phyloP scores from a whole-genome alignment of 2,113 vertebrate species.

The Esox niger region DNA sequence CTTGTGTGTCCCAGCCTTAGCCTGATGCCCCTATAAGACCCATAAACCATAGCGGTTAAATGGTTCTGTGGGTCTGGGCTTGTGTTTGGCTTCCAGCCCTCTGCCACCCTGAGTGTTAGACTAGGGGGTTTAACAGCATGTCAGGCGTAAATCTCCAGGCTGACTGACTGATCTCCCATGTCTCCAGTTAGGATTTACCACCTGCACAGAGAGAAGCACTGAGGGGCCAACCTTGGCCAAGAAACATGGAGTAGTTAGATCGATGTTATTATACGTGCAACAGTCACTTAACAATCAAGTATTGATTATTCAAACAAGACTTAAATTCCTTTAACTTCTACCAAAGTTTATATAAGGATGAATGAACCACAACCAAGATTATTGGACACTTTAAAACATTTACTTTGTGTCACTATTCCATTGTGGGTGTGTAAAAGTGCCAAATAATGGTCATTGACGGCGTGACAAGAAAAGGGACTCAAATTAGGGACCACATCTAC shows the following conservation, averaged over 20 bases:
- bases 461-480: background rate
- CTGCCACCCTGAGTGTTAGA: conserved; percentile 46
- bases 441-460: conserved; percentile 35
- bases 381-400: background rate
- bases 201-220: conserved; percentile 29
- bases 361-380: conserved; percentile 4
- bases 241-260: conserved; percentile 27
- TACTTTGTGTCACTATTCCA: conserved; percentile 29
- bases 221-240: conserved; percentile 23
- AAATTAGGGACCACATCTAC: background rate
- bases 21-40: conserved; percentile 47
- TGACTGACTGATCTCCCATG: conserved; percentile 44
- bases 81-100: conserved; percentile 45
- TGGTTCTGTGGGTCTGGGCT: conserved; percentile 35
- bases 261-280: conserved; percentile 30
- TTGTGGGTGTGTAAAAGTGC: conserved; percentile 28
- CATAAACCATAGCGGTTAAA: conserved; percentile 56
- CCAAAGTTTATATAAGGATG: conserved; percentile 23
- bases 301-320: conserved; percentile 26
- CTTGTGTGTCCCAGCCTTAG: conserved; percentile 51
- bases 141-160: conserved; percentile 57
- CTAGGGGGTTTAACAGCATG: conserved; percentile 52
- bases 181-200: conserved; percentile 46
- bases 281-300: conserved; percentile 30
- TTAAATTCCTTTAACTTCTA: conserved; percentile 11